Base-by-base conservation (phyloP, 2,888 invertebrate genomes). In the Gibbula magus region DNA sequence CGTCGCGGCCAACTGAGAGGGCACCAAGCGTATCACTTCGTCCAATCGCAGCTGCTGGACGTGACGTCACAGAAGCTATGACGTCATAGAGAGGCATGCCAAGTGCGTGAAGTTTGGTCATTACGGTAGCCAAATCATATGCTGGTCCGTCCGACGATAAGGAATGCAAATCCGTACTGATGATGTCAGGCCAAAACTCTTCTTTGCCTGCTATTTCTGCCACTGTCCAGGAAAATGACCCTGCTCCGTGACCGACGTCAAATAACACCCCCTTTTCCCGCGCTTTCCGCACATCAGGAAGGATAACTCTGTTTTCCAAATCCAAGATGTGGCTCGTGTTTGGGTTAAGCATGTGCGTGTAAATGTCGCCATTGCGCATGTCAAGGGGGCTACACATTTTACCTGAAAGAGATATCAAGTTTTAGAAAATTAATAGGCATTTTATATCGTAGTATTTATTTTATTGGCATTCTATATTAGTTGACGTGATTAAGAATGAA, bases 231-330 rank as follows among this genome's bases (percentile, higher is more conserved):
- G 81, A 84, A 70, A 91, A 91, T 0, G 89, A 86, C 2, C 90
- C 90, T 82, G 74, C 86, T 0, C 91, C 91, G 80, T 91, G 91
- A 0, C 91, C 91, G 8, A 88, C 83, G 76, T 91, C 91, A 83
- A 90, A 90, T 0, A 89, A 54, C 7, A 91, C 89, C 16, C 91
- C 91, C 67, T 89, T 85, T 53, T 84, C 82, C 73, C 80, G 87
- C 25, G 91, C 91, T 5, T 88, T 85, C 25, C 84, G 80, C 67
- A 90, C 89, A 53, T 87, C 85, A 29, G 79, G 79, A 5, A 81
- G 78, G 25, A 91, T 78, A 0, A 73, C 52, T 7, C 80, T 76
- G 1, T 84, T 86, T 0, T 76, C 54, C 0, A 77, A 66, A 70
- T 90, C 86, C 0, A 91, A 54, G 7, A 90, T 89, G 32, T 86